A percentile compares a stretch with the other conserved stretches of the same genome.
Conservation (phyloP, 2,888 invertebrate species). For the Phytoseiulus persimilis region DNA sequence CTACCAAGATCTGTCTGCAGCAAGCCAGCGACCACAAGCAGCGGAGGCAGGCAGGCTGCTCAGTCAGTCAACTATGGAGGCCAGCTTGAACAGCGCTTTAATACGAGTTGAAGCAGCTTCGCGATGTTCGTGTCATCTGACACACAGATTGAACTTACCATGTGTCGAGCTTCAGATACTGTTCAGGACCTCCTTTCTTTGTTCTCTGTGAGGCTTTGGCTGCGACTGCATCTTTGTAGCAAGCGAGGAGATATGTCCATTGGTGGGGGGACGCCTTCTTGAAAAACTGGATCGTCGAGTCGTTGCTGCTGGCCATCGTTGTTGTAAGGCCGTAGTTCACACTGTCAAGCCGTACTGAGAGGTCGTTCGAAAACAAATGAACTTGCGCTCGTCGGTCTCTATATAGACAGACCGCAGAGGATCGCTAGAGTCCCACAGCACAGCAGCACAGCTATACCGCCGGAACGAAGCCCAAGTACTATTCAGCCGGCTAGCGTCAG, state of each 20-base stretch:
- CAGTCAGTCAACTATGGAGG: constrained; percentile 5
- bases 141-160: constrained; percentile 61
- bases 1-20: not conserved
- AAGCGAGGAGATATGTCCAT: constrained; percentile 75
- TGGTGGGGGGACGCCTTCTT: constrained; percentile 71
- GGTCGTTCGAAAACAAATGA: constrained; percentile 5
- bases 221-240: constrained; percentile 81
- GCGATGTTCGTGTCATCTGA: not conserved
- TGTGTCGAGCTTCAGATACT: constrained; percentile 85
- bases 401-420: not conserved
- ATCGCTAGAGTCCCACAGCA: constrained; percentile 8
- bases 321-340: constrained; percentile 5
- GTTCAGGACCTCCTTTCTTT: constrained; percentile 72
- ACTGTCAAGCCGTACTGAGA: not conserved
- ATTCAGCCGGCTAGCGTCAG: not conserved
- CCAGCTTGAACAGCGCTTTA: not conserved
- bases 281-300: constrained; percentile 61
- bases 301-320: constrained; percentile 45
- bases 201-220: constrained; percentile 79
- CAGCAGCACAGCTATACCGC: constrained; percentile 15
- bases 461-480: not conserved
- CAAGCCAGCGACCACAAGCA: not conserved
- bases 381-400: constrained; percentile 5
- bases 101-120: not conserved
- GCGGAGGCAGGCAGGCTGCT: not conserved